Conservation (phyloP, 1,140 invertebrate genomes). For the Paralvinella palmiformis region DNA sequence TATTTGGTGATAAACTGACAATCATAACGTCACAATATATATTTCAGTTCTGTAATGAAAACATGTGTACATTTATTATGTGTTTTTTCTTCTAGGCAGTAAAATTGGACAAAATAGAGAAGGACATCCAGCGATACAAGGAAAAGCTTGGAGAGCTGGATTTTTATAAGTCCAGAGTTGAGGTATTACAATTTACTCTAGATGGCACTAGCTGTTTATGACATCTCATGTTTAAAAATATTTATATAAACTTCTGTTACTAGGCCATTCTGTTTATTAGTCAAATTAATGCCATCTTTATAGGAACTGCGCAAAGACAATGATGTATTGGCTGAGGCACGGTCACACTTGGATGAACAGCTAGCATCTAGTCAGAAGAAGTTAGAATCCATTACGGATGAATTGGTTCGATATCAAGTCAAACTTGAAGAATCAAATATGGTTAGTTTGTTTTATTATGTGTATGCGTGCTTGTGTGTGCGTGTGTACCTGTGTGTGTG, state of each 20-base stretch:
- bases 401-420: not conserved
- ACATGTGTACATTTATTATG: too few species aligned
- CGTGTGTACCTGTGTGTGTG: not conserved
- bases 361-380: not conserved
- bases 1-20: too few species aligned
- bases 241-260: too few species aligned
- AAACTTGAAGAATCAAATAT: not conserved
- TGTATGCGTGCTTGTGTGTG: not conserved
- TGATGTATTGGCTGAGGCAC: not conserved
- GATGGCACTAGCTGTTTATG: too few species aligned
- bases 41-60: too few species aligned
- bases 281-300: too few species aligned
- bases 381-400: not conserved
- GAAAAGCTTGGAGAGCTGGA: not conserved
- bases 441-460: not conserved
- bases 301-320: not conserved
- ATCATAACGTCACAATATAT: too few species aligned
- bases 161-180: constrained; percentile 4
- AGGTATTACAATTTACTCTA: constrained; percentile 1
- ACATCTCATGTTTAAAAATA: too few species aligned
- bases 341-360: not conserved
- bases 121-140: constrained; percentile 4
- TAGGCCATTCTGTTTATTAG: too few species aligned
- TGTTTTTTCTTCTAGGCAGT: not conserved
- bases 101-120: not conserved